Percentiles rank a stretch among this genome's conserved stretches.
Evolutionary conservation across 2,888 invertebrate species (phyloP).

Genomic region (Calameuta filiformis): DNA sequence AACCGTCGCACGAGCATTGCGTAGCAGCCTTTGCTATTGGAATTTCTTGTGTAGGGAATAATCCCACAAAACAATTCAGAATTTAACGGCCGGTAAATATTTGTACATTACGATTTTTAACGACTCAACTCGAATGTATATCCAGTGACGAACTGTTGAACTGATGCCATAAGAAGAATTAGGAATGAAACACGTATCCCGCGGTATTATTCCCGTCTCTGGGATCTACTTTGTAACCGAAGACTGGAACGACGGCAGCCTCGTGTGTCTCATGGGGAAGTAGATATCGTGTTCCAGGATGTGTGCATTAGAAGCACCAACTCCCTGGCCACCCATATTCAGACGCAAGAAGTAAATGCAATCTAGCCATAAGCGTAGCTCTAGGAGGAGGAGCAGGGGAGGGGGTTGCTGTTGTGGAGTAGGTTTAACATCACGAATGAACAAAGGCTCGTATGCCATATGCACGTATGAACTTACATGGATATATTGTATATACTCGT

Average conservation of each 20-base stretch:
- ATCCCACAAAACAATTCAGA: neutral
- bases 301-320: slow-evolving; percentile 30
- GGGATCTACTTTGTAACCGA: slow-evolving; percentile 33
- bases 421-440: neutral
- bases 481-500: neutral
- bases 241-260: slow-evolving; percentile 24
- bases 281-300: slow-evolving; percentile 33
- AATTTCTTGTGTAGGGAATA: neutral
- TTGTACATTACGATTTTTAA: neutral
- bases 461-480: neutral
- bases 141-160: neutral
- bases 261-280: slow-evolving; percentile 14
- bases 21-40: neutral
- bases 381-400: neutral
- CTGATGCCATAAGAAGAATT: neutral
- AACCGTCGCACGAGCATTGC: neutral
- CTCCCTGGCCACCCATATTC: slow-evolving; percentile 11
- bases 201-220: neutral
- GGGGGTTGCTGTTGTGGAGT: neutral
- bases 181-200: neutral
- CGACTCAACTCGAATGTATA: neutral
- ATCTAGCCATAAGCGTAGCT: neutral
- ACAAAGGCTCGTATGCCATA: neutral
- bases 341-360: neutral
- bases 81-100: neutral